Base-by-base conservation (phyloP, 2,888 invertebrate species). In the Hecatera dysodea region DNA sequence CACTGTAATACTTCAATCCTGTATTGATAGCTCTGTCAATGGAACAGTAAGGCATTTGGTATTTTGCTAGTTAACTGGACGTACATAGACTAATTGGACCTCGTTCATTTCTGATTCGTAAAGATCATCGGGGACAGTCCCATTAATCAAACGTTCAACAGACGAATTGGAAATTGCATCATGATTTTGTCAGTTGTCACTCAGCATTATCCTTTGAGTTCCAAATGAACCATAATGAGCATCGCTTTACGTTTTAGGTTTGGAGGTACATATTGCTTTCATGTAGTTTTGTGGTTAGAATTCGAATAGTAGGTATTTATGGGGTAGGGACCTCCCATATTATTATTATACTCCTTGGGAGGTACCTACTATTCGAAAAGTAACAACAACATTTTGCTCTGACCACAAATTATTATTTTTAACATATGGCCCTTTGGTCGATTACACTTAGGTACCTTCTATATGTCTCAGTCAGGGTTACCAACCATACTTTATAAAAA, bases 71-170 rank as follows among this genome's bases (percentile, higher is more conserved):
- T 24, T 27, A 55, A 50, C 33, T 44, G 15, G 11, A 44, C 17
- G 22, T 15, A 11, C 22, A 0, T 74, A 44, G 42, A 68, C 55
- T 67, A 67, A 72, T 67, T 76, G 67, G 24, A 1, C 19, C n/a
- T 42, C n/a, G 12, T 17, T 24, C 33, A 48, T 56, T 67, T 56
- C 56, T 22, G n/a, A 8, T 27, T 17, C 17, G 76, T 67, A 33
- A 33, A 39, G 22, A 78, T 71, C 53, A 48, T 48, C 42, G 42
- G 72, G 53, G 72, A 70, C 48, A 60, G 22, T 56, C 36, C 12
- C 48, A 55, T 56, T 42, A 71, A 78, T 56, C 52, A 59, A 59
- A 59, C 42, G 53, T 27, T 71, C 42, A 48, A 60, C 48, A n/a
- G 48, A 60, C 42, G 27, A 17, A 71, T 61, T 74, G 55, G 17